phyloP scores from a whole-genome alignment of 2,797 vertebrate genomes.

The Gadopsis bispinosus region DNA sequence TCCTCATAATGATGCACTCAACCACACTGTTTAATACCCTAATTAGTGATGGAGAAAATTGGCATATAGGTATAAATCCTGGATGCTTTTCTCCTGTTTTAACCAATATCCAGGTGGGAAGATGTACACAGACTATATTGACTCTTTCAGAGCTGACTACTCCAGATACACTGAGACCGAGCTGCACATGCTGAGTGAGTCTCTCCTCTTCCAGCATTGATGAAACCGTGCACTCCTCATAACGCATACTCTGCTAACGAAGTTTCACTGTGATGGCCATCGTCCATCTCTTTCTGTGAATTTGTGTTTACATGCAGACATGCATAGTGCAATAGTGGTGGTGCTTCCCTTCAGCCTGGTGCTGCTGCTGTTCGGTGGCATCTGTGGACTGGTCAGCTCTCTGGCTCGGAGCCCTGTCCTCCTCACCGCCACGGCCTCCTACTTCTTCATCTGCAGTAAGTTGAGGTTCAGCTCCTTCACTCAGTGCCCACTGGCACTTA shows the following conservation, averaged over 20 bases:
- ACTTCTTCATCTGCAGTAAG: constrained; percentile 88
- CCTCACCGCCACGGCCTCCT: constrained; percentile 79
- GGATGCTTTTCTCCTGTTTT: not conserved
- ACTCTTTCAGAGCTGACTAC: constrained; percentile 68
- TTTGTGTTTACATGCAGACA: constrained; percentile 68
- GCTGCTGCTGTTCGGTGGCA: constrained; percentile 83
- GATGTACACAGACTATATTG: constrained; percentile 42
- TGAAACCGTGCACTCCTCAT: constrained; percentile 16
- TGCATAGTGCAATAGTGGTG: constrained; percentile 83
- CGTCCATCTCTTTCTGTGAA: constrained; percentile 25
- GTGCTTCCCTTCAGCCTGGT: constrained; percentile 86
- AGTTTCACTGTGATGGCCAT: constrained; percentile 32
- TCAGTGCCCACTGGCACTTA: not conserved
- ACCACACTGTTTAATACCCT: not conserved
- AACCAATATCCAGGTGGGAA: constrained; percentile 67
- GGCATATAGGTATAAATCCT: too few relatives aligned
- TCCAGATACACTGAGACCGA: constrained; percentile 74
- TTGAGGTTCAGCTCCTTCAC: constrained; percentile 27
- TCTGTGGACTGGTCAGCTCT: constrained; percentile 86
- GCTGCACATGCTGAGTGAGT: constrained; percentile 84
- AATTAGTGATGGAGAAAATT: not conserved
- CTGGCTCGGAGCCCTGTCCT: constrained; percentile 79
- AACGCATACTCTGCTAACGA: constrained; percentile 24
- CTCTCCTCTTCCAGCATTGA: not conserved
- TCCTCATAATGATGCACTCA: too few relatives aligned